A percentile compares a stretch with the other conserved stretches of the same genome.
These are phyloP conservation scores for Seriola dumerili DNA, from an alignment of 2,113 vertebrate genomes.

Conservation along the genomic window DNA sequence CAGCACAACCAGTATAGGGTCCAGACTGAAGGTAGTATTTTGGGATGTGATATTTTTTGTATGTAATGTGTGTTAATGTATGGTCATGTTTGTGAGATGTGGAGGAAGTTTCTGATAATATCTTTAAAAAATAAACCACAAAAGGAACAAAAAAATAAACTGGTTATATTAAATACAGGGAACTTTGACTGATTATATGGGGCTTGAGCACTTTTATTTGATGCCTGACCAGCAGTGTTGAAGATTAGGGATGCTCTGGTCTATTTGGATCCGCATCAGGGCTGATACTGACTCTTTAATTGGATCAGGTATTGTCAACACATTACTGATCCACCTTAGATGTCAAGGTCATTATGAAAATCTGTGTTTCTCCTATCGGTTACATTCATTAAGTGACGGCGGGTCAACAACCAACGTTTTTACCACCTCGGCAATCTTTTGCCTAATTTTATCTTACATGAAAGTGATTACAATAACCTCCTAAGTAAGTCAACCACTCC, in stretches of 20 bases:
- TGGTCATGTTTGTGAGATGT: neutral
- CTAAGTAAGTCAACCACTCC: too few species aligned
- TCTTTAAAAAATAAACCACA: neutral
- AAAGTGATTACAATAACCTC: too few species aligned
- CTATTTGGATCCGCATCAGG: neutral
- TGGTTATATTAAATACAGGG: neutral
- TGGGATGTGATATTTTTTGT: constrained; percentile 22
- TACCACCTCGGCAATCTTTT: too few species aligned
- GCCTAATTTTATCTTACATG: too few species aligned
- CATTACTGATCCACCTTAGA: neutral
- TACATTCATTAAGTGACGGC: too few species aligned
- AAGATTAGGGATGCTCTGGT: neutral
- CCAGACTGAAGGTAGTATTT: constrained; percentile 63
- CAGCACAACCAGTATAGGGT: constrained; percentile 53
- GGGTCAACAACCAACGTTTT: too few species aligned
- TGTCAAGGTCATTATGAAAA: neutral
- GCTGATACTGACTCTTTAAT: neutral
- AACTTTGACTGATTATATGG: neutral
- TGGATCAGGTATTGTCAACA: neutral
- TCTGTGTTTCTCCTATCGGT: too few species aligned
- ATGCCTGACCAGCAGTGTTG: neutral
- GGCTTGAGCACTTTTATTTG: neutral
- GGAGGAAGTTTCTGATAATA: neutral
- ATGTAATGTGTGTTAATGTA: neutral
- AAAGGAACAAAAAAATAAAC: neutral